These are phyloP conservation scores for Lithophane ornitopus DNA, from an alignment of 2,888 invertebrate genomes.

Conservation along the genomic window DNA sequence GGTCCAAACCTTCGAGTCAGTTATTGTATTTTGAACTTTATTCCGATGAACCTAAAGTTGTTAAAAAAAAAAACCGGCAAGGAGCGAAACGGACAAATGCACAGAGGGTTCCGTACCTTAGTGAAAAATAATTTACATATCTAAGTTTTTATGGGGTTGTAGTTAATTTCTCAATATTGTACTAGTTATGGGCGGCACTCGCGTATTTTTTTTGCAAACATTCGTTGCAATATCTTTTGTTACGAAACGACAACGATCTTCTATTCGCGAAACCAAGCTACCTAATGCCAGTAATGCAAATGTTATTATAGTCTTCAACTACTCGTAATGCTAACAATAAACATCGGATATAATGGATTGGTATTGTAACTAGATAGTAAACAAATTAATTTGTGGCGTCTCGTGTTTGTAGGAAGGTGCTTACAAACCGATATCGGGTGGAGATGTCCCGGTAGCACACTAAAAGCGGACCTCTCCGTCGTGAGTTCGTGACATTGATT, in stretches of 20 bases:
- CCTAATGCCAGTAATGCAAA: background rate
- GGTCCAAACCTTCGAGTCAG: background rate
- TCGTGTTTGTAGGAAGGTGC: slow-evolving; percentile 11
- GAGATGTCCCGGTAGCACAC: background rate
- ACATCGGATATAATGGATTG: slow-evolving; percentile 33
- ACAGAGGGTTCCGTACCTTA: background rate
- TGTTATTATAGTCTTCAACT: slow-evolving; percentile 35
- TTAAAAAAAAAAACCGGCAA: background rate
- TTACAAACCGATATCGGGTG: slow-evolving; percentile 17
- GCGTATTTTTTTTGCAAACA: background rate
- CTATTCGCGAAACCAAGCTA: background rate
- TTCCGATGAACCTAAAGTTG: background rate
- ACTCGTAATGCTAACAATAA: slow-evolving; percentile 38
- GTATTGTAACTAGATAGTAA: slow-evolving; percentile 56
- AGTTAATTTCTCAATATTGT: background rate
- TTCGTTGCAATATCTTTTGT: background rate
- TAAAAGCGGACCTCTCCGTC: background rate
- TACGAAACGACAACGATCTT: background rate
- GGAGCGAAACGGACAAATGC: background rate
- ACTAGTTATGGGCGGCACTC: too few species aligned
- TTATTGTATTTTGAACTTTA: background rate
- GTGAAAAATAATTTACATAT: background rate
- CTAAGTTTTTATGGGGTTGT: background rate
- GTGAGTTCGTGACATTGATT: background rate
- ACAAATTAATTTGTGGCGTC: slow-evolving; percentile 39